Evolutionary conservation across 1,140 invertebrate species (phyloP).

Genomic region (Hypsibius dujardini): DNA sequence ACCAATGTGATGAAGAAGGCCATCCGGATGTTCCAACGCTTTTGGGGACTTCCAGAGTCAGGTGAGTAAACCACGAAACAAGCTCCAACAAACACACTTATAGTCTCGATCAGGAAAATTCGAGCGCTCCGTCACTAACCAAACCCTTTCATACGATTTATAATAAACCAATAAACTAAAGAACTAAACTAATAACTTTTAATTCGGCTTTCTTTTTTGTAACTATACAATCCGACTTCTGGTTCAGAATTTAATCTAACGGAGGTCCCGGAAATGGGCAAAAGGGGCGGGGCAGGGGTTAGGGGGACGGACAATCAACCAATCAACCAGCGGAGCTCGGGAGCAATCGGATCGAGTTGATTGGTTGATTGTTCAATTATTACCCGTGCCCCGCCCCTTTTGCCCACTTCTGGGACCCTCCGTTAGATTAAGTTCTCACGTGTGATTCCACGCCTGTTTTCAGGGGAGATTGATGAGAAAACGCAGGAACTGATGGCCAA

Average conservation of each 20-base stretch:
- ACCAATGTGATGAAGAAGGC: neutral
- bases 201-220: no score
- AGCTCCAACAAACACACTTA: neutral
- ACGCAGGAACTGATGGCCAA: slow-evolving; percentile 53
- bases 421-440: neutral
- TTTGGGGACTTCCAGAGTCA: slow-evolving; percentile 6
- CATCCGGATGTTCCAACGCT: neutral
- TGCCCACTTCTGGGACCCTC: neutral
- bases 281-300: no score
- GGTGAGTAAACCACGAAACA: neutral
- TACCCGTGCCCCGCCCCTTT: neutral
- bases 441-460: slow-evolving; percentile 27
- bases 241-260: no score
- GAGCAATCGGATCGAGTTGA: no score
- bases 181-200: no score
- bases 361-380: neutral
- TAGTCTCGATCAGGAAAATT: no score
- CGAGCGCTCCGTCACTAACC: no score
- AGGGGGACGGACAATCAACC: no score
- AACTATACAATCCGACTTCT: no score
- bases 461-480: slow-evolving; percentile 55
- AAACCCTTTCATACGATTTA: neutral
- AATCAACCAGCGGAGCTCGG: no score
- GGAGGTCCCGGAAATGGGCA: no score
- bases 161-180: neutral